A percentile compares a stretch with the other conserved stretches of the same genome.
These are phyloP conservation scores for Drosophila infuscata DNA, from an alignment of 2,888 invertebrate genomes.

Conservation along the genomic window DNA sequence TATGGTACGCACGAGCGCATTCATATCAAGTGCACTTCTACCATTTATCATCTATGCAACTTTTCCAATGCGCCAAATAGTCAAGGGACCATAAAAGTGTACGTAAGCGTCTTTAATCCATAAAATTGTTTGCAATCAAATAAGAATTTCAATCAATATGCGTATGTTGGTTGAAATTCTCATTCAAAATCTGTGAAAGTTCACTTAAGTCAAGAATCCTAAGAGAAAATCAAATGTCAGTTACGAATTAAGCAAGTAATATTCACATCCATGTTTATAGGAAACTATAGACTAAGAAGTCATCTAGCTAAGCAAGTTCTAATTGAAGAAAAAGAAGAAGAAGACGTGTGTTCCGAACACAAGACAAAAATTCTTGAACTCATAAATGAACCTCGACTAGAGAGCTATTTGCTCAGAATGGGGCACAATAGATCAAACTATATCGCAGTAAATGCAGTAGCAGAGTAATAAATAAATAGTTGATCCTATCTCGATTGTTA, in stretches of 20 bases:
- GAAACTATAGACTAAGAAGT: neutral
- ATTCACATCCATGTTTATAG: neutral
- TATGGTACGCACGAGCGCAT: constrained; percentile 59
- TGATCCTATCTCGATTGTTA: neutral
- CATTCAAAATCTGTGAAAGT: neutral
- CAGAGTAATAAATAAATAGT: neutral
- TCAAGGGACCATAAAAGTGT: constrained; percentile 71
- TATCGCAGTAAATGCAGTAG: neutral
- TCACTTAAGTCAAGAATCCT: neutral
- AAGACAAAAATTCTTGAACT: neutral
- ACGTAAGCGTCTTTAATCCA: constrained; percentile 3
- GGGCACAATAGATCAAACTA: neutral
- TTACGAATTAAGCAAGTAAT: neutral
- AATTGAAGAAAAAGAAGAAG: neutral
- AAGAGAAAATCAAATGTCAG: neutral
- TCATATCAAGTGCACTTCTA: constrained; percentile 40
- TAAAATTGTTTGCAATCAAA: neutral
- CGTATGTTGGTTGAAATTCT: no score
- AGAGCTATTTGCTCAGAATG: neutral
- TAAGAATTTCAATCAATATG: neutral
- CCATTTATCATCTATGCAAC: constrained; percentile 7
- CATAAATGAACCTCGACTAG: neutral
- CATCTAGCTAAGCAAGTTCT: neutral
- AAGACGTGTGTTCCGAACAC: neutral
- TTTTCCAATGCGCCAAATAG: constrained; percentile 60